These are phyloP conservation scores for Drosophila paulistorum DNA, from an alignment of 1,140 invertebrate species.

Conservation along the genomic window DNA sequence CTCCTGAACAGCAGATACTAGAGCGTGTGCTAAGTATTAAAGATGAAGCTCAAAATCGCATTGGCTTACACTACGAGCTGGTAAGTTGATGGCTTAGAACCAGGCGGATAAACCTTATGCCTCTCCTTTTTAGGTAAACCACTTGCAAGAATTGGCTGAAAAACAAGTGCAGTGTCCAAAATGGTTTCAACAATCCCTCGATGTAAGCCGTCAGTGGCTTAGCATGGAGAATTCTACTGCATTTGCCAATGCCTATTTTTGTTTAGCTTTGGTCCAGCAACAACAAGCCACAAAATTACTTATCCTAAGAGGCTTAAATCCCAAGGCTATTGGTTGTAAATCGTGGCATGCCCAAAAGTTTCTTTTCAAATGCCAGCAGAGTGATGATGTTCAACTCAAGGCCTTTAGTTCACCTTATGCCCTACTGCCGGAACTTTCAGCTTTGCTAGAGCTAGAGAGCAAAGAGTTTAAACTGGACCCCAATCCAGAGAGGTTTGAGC, in stretches of 20 bases:
- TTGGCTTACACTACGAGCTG: slow-evolving; percentile 55
- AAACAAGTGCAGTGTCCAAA: background rate
- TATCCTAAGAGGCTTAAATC: slow-evolving; percentile 33
- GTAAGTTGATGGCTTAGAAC: slow-evolving; percentile 22
- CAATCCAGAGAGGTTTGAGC: background rate
- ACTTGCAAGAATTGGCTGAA: slow-evolving; percentile 38
- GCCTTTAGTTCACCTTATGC: slow-evolving; percentile 27
- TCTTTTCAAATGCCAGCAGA: slow-evolving; percentile 26
- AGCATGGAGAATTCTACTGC: background rate
- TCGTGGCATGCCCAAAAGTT: slow-evolving; percentile 56
- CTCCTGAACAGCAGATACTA: slow-evolving; percentile 22
- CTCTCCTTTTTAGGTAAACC: slow-evolving; percentile 23
- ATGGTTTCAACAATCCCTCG: slow-evolving; percentile 30
- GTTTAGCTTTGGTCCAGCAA: slow-evolving; percentile 23
- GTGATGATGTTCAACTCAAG: slow-evolving; percentile 28
- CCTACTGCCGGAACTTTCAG: background rate
- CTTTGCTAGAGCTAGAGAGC: slow-evolving; percentile 17
- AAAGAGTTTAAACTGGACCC: background rate
- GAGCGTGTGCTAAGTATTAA: slow-evolving; percentile 30
- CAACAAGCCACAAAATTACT: slow-evolving; percentile 13
- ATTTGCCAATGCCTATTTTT: slow-evolving; percentile 43
- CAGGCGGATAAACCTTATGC: background rate
- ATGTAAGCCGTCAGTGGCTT: slow-evolving; percentile 20
- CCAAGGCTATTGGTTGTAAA: background rate
- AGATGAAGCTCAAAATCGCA: slow-evolving; percentile 10